Evolutionary conservation across 2,113 vertebrate genomes (phyloP), one percentile per base, ranked within the genome.

Genomic region (Mandrillus leucophaeus): DNA sequence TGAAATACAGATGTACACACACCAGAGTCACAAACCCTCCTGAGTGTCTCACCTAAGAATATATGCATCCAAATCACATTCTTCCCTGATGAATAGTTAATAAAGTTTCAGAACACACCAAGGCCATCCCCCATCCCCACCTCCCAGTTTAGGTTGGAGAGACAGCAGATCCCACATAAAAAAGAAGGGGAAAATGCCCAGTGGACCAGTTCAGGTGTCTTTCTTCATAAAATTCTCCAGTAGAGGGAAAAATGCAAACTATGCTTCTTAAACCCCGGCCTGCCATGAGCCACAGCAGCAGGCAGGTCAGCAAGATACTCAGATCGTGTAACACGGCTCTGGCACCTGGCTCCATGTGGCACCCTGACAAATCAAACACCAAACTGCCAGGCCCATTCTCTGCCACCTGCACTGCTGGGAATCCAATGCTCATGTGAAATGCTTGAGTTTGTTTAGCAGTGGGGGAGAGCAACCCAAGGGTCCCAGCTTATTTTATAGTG

Each of bases 301-400:
- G 35, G 76, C 32, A 0, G 64, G 91, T 87, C 40, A 38, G n/a
- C 4, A 30, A 40, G 73, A 55, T 22, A 88, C 40, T 59, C 32
- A 9, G 86, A 40, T 96, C 97, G 14, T 27, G 32, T 94, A 48
- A 92, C 80, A 55, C 2, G 80, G 95, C 72, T 86, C 76, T 93
- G 96, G 96, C 93, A 95, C 82, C 72, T 48, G 0, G 70, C 27
- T 57, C 88, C 93, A 20, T 0, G 6, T 92, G 97, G 95, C 92
- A 92, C 8, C 45, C 59, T 93, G 95, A 98, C 97, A 98, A 98
- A 85, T 50, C 89, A 97, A 96, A 98, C 86, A 96, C 1, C 11
- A 82, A 79, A 64, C 92, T 57, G 81, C 96, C 96, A 72, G 96
- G 43, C 72, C 92, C 70, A 2, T 57, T 84, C 92, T 75, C 86